Base-by-base conservation (phyloP, 1,140 invertebrate genomes). In the Aphaenogaster floridana region DNA sequence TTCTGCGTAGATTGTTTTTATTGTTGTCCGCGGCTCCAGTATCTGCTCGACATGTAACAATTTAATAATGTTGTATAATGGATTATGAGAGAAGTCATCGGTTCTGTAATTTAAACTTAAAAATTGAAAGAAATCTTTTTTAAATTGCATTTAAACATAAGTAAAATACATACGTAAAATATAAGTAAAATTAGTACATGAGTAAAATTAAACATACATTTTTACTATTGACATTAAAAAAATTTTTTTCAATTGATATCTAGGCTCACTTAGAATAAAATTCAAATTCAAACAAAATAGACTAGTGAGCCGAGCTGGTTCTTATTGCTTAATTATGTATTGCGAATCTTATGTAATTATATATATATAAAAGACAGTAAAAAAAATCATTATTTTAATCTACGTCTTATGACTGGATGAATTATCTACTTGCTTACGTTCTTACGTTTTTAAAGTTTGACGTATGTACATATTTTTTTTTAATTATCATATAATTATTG, bases 1-100 rank as follows among this genome's bases (percentile, higher is more conserved):
- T 52, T 52, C 52, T 72, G 15, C 8, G 7, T 66, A 66, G 39
- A 69, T 71, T 71, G 5, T 17, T 71, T 71, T 48, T 69, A 28
- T 45, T 21, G 64, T 66, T 6, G 61, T 4, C 36, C 36, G 66
- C 11, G 15, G n/a, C 5, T 21, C n/a, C 66, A 6, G 15, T 7
- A 21, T 21, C 1, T 3, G 17, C 17, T 21, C 21, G 66, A 21
- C 36, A 42, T 8, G 17, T n/a, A 42, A 45, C 34, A n/a, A 39
- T 39, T 74, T 11, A 21, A 1, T 39, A 54, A 50, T 42, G 5
- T 39, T 6, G 34, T 54, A 7, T 39, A 36, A 64, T 64, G 4
- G 17, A 64, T 68, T 39, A 17, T 13, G n/a, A 13, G 17, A 21
- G 17, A 7, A 21, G 4, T 9, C 15, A 6, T 21, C 9, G 15